These are phyloP conservation scores for Apodemus agrarius DNA, from an alignment of 2,797 vertebrate genomes.

Conservation along the genomic window DNA sequence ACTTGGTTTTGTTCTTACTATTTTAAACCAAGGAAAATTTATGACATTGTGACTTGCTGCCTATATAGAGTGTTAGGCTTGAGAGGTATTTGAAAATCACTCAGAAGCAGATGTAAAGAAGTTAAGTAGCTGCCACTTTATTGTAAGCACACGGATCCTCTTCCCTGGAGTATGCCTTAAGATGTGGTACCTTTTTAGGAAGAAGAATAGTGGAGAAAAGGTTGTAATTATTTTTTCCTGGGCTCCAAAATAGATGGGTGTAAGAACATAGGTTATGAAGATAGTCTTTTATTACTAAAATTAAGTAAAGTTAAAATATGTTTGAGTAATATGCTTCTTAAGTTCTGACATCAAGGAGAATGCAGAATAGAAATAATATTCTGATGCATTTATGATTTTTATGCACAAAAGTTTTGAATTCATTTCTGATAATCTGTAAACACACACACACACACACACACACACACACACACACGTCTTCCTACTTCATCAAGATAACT, in stretches of 20 bases:
- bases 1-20: slow-evolving; percentile 10
- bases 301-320: slow-evolving; percentile 17
- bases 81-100: slow-evolving; percentile 37
- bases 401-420: not conserved
- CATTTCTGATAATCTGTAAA: not conserved
- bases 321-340: not conserved
- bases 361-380: not conserved
- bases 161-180: slow-evolving; percentile 33
- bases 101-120: not conserved
- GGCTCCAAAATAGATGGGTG: not conserved
- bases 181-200: not conserved
- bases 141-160: not conserved
- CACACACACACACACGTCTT: not conserved
- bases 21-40: slow-evolving; percentile 29
- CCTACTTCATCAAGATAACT: not conserved
- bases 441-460: no score
- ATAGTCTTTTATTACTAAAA: slow-evolving; percentile 31
- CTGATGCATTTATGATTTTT: slow-evolving; percentile 2
- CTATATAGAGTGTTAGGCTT: not conserved
- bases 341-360: not conserved
- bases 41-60: not conserved
- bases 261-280: not conserved
- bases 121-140: not conserved
- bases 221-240: not conserved
- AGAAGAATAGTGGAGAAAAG: not conserved